These are phyloP conservation scores for Muscicapa striata DNA, from an alignment of 2,797 vertebrate genomes.

Conservation along the genomic window DNA sequence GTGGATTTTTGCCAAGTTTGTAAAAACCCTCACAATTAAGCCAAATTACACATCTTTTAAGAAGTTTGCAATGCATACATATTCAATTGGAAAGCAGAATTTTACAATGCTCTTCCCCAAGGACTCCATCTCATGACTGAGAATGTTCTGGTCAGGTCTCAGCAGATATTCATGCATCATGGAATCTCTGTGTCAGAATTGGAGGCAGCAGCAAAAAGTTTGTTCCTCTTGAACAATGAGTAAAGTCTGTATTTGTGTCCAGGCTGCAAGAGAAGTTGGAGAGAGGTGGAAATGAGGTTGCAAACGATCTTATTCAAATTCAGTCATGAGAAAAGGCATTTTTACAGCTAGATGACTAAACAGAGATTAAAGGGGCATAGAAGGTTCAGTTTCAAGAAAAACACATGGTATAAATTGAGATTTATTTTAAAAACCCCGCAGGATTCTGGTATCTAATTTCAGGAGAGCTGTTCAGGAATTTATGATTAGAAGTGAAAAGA, in stretches of 20 bases:
- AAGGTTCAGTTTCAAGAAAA: background rate
- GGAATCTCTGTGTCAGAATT: background rate
- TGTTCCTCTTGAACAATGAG: background rate
- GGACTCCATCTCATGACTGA: background rate
- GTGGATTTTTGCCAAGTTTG: background rate
- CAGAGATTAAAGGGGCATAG: background rate
- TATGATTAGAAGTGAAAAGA: background rate
- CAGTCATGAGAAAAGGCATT: background rate
- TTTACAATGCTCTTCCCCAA: background rate
- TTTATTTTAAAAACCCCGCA: fast-evolving
- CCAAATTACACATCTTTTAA: background rate
- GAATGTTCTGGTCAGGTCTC: background rate
- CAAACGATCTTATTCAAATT: background rate
- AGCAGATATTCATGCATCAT: background rate
- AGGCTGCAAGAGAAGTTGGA: background rate
- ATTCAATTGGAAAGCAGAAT: background rate
- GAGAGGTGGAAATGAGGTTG: background rate
- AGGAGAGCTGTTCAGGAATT: background rate
- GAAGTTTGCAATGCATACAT: background rate
- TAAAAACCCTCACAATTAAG: background rate
- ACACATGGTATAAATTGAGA: background rate
- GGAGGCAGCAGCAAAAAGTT: background rate
- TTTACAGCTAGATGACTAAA: background rate
- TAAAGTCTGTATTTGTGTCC: background rate
- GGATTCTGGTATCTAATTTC: background rate